Conservation (phyloP, 2,797 vertebrate genomes). For the Hypotaenidia okinawae region DNA sequence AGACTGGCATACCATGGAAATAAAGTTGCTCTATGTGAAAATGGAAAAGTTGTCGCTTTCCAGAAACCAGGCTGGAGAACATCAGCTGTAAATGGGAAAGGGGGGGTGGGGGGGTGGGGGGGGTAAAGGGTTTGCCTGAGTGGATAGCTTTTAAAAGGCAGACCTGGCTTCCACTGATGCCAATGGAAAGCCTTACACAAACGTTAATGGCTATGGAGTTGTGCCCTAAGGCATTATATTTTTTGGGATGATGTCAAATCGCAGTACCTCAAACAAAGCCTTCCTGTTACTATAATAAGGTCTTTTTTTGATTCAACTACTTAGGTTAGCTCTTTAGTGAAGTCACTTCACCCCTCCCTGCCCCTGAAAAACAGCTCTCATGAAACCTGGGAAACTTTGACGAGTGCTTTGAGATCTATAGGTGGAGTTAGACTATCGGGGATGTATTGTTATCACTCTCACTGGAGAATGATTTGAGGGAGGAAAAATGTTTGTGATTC, state of each 20-base stretch:
- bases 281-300: slow-evolving; percentile 53
- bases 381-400: slow-evolving; percentile 56
- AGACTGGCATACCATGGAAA: slow-evolving; percentile 49
- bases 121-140: slow-evolving; percentile 15
- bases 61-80: slow-evolving; percentile 60
- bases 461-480: neutral
- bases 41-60: slow-evolving; percentile 56
- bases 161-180: slow-evolving; percentile 36
- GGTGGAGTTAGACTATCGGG: neutral
- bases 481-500: slow-evolving; percentile 45
- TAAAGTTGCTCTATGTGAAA: slow-evolving; percentile 52
- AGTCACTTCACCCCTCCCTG: slow-evolving; percentile 56
- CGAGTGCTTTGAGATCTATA: slow-evolving; percentile 39
- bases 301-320: slow-evolving; percentile 46
- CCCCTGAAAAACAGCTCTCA: slow-evolving; percentile 12
- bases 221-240: slow-evolving; percentile 58
- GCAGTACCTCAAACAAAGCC: slow-evolving; percentile 37
- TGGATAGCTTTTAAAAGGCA: slow-evolving; percentile 50
- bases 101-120: too few species aligned
- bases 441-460: slow-evolving; percentile 13
- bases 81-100: slow-evolving; percentile 51
- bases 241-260: slow-evolving; percentile 67
- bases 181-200: slow-evolving; percentile 57
- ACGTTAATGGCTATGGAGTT: slow-evolving; percentile 61
- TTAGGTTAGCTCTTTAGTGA: slow-evolving; percentile 55